Base-by-base conservation (phyloP, 2,888 invertebrate species). In the Oligia latruncula region DNA sequence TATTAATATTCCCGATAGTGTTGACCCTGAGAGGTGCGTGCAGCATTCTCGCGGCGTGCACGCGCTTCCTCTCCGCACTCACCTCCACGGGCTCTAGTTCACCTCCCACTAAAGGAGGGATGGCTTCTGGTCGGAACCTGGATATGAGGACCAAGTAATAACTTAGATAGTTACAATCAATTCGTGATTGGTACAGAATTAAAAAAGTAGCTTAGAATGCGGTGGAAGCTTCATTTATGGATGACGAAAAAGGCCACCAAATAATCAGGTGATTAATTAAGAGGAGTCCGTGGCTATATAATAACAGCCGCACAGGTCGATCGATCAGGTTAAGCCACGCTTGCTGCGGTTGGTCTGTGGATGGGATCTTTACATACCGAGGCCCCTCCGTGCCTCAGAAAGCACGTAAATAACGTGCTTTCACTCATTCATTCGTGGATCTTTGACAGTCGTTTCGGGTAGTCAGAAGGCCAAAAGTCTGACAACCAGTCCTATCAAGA, bases 1-100 rank as follows among this genome's bases (percentile, higher is more conserved):
- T 95, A 82, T 95, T 96, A 55, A 95, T 95, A 71, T 95, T 95
- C 35, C 95, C 95, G 77, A 96, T 93, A 46, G 96, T 96, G 77
- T 90, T 90, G 71, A 95, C 90, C 0, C 93, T 87, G 66, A 94
- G 90, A 13, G 93, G 93, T 78, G 88, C 72, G 65, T 87, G 84
- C 4, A 52, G 68, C 4, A 86, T 82, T 13, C 89, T 82, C 0
- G 97, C 95, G 11, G 96, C 91, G 74, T 97, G 97, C 68, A 98
- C 95, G 8, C 95, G 90, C 80, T 93, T 90, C 81, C 97, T 97
- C 89, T 96, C 96, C 8, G 90, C 93, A 4, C 91, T 87, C 82
- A 95, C 94, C 60, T 95, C 95, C n/a, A 84, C 71, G 17, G 93
- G 93, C 83, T 94, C 95, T 73, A 87, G 52, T 66, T 92, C 93